phyloP scores from a whole-genome alignment of 1,140 invertebrate species.

The Monomorium pharaonis region DNA sequence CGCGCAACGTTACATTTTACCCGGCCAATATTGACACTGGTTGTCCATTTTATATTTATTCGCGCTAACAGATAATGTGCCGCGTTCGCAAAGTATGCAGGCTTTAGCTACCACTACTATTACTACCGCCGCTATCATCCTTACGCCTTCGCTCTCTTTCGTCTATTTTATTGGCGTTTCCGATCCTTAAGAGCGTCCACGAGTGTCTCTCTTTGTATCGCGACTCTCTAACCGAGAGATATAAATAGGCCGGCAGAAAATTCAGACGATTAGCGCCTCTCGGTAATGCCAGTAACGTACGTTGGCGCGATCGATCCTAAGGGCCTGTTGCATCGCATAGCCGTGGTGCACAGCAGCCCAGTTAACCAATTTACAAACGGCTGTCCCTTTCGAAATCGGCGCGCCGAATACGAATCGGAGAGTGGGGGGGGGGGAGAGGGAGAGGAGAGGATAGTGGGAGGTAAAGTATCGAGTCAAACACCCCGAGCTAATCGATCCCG shows the following conservation, averaged over 20 bases:
- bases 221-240: not conserved
- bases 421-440: too few relatives aligned
- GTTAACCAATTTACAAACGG: not conserved
- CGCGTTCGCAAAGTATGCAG: not conserved
- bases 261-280: conserved; percentile 26
- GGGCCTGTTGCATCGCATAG: conserved; percentile 18
- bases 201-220: not conserved
- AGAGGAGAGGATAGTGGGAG: not conserved
- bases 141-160: not conserved
- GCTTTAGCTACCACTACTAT: not conserved
- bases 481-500: not conserved
- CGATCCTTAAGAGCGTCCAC: not conserved
- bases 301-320: conserved; percentile 21
- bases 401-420: not conserved
- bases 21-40: conserved; percentile 16
- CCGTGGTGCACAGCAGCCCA: not conserved
- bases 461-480: not conserved
- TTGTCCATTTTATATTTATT: conserved; percentile 32
- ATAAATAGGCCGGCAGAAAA: conserved; percentile 45
- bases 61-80: conserved; percentile 17
- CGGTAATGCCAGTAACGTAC: conserved; percentile 14
- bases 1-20: conserved; percentile 26
- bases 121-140: too few relatives aligned
- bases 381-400: conserved; percentile 38
- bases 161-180: not conserved